A percentile compares a stretch with the other conserved stretches of the same genome.
These are phyloP conservation scores for Heliconius congener DNA, from an alignment of 1,140 invertebrate species.

Conservation along the genomic window DNA sequence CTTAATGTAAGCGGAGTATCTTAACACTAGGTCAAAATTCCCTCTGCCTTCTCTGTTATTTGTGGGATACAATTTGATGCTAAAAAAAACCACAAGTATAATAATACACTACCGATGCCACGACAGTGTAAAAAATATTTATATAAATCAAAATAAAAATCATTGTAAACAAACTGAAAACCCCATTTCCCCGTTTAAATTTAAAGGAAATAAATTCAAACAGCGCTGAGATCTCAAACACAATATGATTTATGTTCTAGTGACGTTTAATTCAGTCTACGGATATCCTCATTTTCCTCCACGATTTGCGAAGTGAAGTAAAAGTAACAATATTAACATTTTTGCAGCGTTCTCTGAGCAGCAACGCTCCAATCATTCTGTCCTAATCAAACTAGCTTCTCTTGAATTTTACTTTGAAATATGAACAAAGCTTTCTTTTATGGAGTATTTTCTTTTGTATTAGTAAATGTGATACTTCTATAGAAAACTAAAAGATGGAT, in stretches of 20 bases:
- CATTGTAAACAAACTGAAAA: no score
- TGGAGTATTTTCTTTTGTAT: not conserved
- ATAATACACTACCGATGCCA: no score
- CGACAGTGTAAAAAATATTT: no score
- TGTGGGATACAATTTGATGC: no score
- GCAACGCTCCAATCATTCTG: not conserved
- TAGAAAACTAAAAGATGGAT: not conserved
- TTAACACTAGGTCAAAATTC: no score
- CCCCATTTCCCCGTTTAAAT: not conserved
- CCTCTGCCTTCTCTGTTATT: no score
- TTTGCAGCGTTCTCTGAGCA: not conserved
- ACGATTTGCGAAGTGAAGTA: not conserved
- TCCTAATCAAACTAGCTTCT: not conserved
- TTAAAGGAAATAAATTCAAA: not conserved
- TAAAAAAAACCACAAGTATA: no score
- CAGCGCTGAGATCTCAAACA: not conserved
- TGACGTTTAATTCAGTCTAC: slow-evolving; percentile 3
- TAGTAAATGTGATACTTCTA: not conserved
- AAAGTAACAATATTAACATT: slow-evolving; percentile 11
- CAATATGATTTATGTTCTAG: slow-evolving; percentile 2
- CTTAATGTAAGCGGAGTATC: no score
- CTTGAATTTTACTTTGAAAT: slow-evolving; percentile 13
- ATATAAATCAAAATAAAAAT: no score
- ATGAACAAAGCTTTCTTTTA: slow-evolving; percentile 8
- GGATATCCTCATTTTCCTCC: slow-evolving; percentile 5